phyloP scores from a whole-genome alignment of 2,797 vertebrate species.

The Amazonetta brasiliensis region DNA sequence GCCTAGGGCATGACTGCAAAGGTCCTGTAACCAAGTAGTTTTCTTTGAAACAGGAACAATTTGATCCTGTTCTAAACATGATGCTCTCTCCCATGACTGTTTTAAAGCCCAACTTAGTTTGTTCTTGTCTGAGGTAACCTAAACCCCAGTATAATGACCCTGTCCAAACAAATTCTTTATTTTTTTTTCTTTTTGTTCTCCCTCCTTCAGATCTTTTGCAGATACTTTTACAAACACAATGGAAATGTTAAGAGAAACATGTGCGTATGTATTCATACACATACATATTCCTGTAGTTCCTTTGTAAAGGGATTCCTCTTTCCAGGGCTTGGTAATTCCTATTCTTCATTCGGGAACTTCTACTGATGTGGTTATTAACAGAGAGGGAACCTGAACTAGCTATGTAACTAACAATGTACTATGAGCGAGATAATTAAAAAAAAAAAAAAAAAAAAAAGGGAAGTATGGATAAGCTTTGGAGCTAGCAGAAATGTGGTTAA shows the following conservation, averaged over 20 bases:
- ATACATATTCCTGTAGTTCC: neutral
- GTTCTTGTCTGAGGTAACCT: neutral
- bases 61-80: neutral
- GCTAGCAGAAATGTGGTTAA: neutral
- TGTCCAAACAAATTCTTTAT: neutral
- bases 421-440: no score
- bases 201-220: neutral
- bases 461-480: neutral
- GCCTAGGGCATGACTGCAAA: neutral
- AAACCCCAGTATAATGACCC: neutral
- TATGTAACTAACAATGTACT: neutral
- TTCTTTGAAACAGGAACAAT: neutral
- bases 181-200: neutral
- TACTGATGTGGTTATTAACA: neutral
- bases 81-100: neutral
- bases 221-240: neutral
- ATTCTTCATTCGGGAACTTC: neutral
- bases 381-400: neutral
- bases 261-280: neutral
- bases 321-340: neutral
- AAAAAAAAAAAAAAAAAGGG: no score
- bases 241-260: neutral
- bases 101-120: neutral
- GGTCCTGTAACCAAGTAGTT: neutral
- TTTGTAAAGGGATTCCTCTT: neutral